Evolutionary conservation across 2,888 invertebrate species (phyloP).

Genomic region (Drosophila paranaensis): DNA sequence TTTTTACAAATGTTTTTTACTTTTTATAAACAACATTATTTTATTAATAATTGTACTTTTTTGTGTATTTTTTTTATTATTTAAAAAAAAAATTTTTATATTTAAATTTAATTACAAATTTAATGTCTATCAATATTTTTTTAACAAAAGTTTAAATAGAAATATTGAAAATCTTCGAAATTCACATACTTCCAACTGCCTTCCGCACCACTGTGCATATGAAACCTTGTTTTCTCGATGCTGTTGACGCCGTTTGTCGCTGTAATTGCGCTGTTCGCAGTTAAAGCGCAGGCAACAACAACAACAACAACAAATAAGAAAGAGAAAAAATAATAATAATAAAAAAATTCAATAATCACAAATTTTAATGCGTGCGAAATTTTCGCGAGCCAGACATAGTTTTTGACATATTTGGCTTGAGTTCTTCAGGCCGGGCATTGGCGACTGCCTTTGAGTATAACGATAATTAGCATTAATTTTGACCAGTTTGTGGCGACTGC

Average conservation of each 20-base stretch:
- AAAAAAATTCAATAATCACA: constrained; percentile 79
- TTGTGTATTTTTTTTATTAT: too few species aligned
- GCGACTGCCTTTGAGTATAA: constrained; percentile 39
- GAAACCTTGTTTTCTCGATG: constrained; percentile 32
- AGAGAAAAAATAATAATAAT: constrained; percentile 43
- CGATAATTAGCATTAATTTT: constrained; percentile 70
- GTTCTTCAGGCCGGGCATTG: constrained; percentile 1
- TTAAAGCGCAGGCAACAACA: constrained; percentile 22
- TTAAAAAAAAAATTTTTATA: too few species aligned
- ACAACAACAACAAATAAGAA: not conserved
- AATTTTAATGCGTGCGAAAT: constrained; percentile 74
- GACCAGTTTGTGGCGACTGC: constrained; percentile 17
- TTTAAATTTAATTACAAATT: too few species aligned
- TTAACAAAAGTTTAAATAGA: too few species aligned
- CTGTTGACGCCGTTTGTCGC: constrained; percentile 38
- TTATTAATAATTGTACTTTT: too few species aligned
- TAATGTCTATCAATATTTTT: not conserved
- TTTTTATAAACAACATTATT: too few species aligned
- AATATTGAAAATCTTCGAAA: not conserved
- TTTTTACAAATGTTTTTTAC: too few species aligned
- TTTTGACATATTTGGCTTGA: constrained; percentile 38
- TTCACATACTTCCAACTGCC: not conserved
- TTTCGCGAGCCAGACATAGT: constrained; percentile 42
- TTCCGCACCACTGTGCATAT: constrained; percentile 43
- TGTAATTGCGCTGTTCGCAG: constrained; percentile 38